Base-by-base conservation (phyloP, 2,113 vertebrate species). In the Cheirogaleus medius region DNA sequence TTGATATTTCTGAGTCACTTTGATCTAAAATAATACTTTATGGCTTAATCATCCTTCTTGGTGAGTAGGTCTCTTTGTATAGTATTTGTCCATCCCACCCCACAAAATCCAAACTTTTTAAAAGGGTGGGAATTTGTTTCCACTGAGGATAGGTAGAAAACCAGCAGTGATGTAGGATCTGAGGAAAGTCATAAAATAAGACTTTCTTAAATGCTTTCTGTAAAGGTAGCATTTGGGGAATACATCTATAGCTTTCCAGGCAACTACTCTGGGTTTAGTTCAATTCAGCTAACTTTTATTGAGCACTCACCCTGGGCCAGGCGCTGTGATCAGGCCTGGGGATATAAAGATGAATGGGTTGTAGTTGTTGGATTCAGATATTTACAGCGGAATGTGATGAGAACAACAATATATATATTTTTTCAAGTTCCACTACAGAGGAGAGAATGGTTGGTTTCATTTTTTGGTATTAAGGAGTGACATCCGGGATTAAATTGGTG, bases 21-120 rank as follows among this genome's bases (percentile, higher is more conserved):
- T 60, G 54, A 64, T 77, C 58, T 97, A 81, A 93, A 91, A 93
- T 95, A 68, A 80, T 90, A n/a, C 37, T 80, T 90, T 74, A 94
- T 80, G 15, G 49, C 5, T 92, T 11, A 6, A 74, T 90, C 10
- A 68, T 49, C 14, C 23, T 90, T 25, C 42, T 34, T 27, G 76
- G 80, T 77, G 69, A 49, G 17, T 54, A 63, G 77, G 32, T 58
- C 9, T 77, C 14, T 94, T 58, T 87, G 47, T 76, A 52, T 32
- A 87, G 58, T 47, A n/a, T 54, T 44, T 81, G 20, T 56, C 15
- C 8, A 13, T 20, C 34, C 9, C 17, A 15, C 0, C 1, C 2
- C 10, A 78, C 29, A 29, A 73, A 47, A 66, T 39, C 4, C 6
- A 90, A 54, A 85, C 34, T 27, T 71, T 96, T 90, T 6, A n/a